phyloP scores from a whole-genome alignment of 1,140 invertebrate genomes.

The Magallana gigas region DNA sequence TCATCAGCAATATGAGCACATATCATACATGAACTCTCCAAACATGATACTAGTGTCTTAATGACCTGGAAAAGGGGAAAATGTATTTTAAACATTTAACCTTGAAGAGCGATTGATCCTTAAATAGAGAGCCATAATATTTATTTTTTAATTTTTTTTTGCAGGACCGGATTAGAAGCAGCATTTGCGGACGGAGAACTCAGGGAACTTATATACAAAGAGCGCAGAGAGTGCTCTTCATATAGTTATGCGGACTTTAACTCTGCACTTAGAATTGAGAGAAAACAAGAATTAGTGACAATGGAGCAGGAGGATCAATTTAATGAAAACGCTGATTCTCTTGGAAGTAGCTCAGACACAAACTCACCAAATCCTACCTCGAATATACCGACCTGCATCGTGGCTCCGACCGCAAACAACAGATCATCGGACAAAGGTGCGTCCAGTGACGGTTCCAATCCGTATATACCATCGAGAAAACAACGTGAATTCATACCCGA shows the following conservation, averaged over 20 bases:
- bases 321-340: neutral
- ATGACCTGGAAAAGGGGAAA: too few species aligned
- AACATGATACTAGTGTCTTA: too few species aligned
- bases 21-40: too few species aligned
- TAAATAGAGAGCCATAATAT: neutral
- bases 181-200: neutral
- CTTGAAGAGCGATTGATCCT: too few species aligned
- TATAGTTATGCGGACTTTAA: neutral
- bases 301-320: conserved; percentile 14
- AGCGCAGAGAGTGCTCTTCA: neutral
- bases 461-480: conserved; percentile 83
- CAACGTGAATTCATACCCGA: conserved; percentile 98
- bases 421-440: conserved; percentile 49
- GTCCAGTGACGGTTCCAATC: conserved; percentile 24
- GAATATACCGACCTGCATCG: conserved; percentile 60
- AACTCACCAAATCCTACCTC: conserved; percentile 48
- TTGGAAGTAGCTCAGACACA: conserved; percentile 36
- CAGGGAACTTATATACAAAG: neutral
- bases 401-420: conserved; percentile 58
- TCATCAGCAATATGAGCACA: too few species aligned
- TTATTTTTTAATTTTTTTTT: neutral
- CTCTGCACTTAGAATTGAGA: neutral
- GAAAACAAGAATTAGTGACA: conserved; percentile 38
- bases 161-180: conserved; percentile 9
- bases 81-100: too few species aligned